A percentile compares a stretch with the other conserved stretches of the same genome.
Evolutionary conservation across 2,113 vertebrate species (phyloP).

Genomic region (Hippocampus comes): DNA sequence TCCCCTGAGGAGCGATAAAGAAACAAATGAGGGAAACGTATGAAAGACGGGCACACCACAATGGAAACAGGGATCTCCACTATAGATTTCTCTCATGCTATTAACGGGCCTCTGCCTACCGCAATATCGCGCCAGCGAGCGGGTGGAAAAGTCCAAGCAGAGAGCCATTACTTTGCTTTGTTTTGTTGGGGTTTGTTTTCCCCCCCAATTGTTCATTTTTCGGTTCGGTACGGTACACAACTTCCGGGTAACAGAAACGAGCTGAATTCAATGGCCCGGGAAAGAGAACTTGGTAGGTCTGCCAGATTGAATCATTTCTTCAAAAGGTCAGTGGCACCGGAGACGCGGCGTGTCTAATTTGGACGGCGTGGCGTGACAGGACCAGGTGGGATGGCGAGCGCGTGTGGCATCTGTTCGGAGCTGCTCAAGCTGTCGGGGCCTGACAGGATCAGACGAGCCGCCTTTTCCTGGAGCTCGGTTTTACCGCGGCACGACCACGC

Average conservation of each 20-base stretch:
- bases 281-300: background rate
- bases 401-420: slow-evolving; percentile 15
- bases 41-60: slow-evolving; percentile 21
- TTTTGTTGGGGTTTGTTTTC: no score
- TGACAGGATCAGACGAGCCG: slow-evolving; percentile 12
- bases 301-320: slow-evolving; percentile 27
- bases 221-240: background rate
- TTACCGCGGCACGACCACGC: background rate
- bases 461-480: slow-evolving; percentile 7
- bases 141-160: slow-evolving; percentile 2
- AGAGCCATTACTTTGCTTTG: background rate
- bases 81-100: slow-evolving; percentile 35
- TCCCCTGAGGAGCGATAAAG: slow-evolving; percentile 39
- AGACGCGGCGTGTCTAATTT: slow-evolving; percentile 17
- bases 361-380: slow-evolving; percentile 31
- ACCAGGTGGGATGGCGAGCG: slow-evolving; percentile 30
- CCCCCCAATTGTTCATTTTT: background rate
- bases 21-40: slow-evolving; percentile 24
- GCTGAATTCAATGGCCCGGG: background rate
- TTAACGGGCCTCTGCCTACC: slow-evolving; percentile 12
- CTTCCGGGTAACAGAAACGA: background rate
- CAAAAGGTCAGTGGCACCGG: slow-evolving; percentile 32
- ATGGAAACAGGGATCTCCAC: slow-evolving; percentile 25
- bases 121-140: slow-evolving; percentile 18
- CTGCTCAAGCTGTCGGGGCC: slow-evolving; percentile 12